Evolutionary conservation across 2,113 vertebrate species (phyloP), one percentile per base, ranked within the genome.

Genomic region (Ivindomyrus marchei): DNA sequence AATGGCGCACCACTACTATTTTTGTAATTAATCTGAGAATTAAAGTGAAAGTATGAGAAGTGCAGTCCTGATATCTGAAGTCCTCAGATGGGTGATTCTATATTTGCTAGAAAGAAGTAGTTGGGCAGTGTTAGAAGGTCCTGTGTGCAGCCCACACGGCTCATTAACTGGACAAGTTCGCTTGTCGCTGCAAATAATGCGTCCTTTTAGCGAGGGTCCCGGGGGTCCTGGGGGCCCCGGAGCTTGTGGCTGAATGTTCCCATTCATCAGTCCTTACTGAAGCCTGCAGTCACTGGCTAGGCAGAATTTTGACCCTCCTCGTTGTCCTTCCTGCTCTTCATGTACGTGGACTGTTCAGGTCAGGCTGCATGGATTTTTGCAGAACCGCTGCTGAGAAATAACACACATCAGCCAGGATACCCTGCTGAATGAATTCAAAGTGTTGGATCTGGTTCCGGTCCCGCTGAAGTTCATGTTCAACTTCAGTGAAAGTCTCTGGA

Each of bases 91-190:
- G 56, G 21, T 58, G 56, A 47, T 19, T 46, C 24, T 88, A 62
- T 42, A 74, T 15, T 89, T 89, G 52, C 89, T 89, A 47, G 89
- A 85, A 89, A 89, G 77, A 74, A 89, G 74, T 13, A 24, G 49
- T 52, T 52, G 47, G 24, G 15, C 47, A 58, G 74, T 31, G 47
- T 85, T 62, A 56, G 77, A 85, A 62, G 46, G 89, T 62, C 39
- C 80, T 42, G 50, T 53, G 83, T 53, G 47, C 50, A 50, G 36
- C 39, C 39, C 39, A 27, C 80, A 83, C 52, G n/a, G 50, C 80
- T n/a, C 80, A 27, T 80, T n/a, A 45, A 47, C 80, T 39, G 49
- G 31, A 84, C 17, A 21, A 19, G 74, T 80, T 52, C 11, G 88
- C 80, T 77, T 45, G 39, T 36, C 36, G 4, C 10, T 27, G 70